Percentiles rank a stretch among this genome's conserved stretches.
phyloP scores from a whole-genome alignment of 2,888 invertebrate species.

The Nesidiocoris tenuis region DNA sequence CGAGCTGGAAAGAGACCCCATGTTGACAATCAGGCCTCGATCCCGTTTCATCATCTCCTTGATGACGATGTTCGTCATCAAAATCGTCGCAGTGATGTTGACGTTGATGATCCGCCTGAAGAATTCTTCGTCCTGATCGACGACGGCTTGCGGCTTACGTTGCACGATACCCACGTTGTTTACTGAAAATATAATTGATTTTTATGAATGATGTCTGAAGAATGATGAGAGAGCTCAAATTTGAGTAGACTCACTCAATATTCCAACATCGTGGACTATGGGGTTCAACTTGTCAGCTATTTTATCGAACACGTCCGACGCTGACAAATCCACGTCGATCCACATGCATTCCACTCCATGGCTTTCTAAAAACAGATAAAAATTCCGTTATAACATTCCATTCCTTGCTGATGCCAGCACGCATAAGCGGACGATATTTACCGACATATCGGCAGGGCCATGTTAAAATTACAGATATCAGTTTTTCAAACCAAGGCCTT shows the following conservation, averaged over 20 bases:
- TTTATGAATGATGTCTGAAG: too few species aligned
- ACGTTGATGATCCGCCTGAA: slow-evolving; percentile 16
- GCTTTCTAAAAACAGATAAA: neutral
- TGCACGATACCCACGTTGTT: slow-evolving; percentile 30
- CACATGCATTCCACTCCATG: slow-evolving; percentile 5
- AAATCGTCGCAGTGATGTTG: slow-evolving; percentile 11
- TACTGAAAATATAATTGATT: too few species aligned
- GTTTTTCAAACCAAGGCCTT: too few species aligned
- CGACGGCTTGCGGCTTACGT: neutral
- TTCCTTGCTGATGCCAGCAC: too few species aligned
- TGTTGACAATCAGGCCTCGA: slow-evolving; percentile 26
- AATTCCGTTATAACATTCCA: too few species aligned
- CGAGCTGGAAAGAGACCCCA: slow-evolving; percentile 7
- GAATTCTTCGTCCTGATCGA: neutral
- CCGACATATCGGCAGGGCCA: too few species aligned
- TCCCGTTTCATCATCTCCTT: neutral
- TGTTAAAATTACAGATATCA: too few species aligned
- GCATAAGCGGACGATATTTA: too few species aligned
- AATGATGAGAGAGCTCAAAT: too few species aligned
- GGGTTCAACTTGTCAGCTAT: neutral
- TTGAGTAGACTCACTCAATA: too few species aligned
- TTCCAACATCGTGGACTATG: slow-evolving; percentile 7
- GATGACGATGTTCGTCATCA: slow-evolving; percentile 29
- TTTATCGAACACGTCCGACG: neutral
- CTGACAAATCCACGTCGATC: slow-evolving; percentile 17